A percentile compares a stretch with the other conserved stretches of the same genome.
phyloP scores from a whole-genome alignment of 2,888 invertebrate species.

The Patella depressa region DNA sequence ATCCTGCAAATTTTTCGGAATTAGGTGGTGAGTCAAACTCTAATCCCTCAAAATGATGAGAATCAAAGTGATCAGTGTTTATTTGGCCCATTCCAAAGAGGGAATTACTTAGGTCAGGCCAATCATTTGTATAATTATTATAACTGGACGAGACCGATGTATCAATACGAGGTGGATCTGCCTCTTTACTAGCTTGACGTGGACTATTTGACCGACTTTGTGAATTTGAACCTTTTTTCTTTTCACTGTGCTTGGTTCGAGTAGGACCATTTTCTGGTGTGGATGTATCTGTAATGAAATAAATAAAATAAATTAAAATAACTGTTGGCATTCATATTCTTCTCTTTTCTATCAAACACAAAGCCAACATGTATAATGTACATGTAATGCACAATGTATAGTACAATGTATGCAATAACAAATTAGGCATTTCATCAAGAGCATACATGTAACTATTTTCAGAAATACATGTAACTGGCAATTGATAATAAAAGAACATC shows the following conservation, averaged over 20 bases:
- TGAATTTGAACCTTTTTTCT: background rate
- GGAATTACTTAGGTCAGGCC: background rate
- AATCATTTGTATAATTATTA: background rate
- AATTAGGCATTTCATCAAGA: no score
- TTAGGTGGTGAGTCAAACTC: background rate
- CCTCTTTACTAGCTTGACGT: background rate
- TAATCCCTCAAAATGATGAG: slow-evolving; percentile 8
- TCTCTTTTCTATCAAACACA: no score
- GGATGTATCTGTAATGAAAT: background rate
- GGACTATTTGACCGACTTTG: background rate
- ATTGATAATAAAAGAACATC: no score
- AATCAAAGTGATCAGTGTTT: background rate
- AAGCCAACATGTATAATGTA: no score
- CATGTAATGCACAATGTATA: no score
- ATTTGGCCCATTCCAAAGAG: background rate
- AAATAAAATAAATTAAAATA: background rate
- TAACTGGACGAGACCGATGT: background rate
- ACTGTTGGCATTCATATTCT: no score
- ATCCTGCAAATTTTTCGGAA: slow-evolving; percentile 2
- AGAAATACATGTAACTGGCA: no score
- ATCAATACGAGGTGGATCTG: background rate
- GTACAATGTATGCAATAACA: no score
- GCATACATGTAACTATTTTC: no score
- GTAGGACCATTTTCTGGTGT: background rate
- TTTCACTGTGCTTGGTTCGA: background rate